Conservation (phyloP, 2,888 invertebrate species). For the Cantharis lateralis region DNA sequence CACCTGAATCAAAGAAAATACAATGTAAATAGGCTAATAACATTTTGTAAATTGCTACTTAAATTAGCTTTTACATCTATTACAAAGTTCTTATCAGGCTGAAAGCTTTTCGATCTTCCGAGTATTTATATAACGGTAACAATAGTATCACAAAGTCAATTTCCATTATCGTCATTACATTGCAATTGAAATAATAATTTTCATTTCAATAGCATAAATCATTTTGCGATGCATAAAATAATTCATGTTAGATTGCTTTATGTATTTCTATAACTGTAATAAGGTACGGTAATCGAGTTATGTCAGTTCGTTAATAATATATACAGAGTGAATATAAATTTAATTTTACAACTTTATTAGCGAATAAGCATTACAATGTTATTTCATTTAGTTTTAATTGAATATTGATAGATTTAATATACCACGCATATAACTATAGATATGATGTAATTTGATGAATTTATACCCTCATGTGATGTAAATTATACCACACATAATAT, state of each 20-base stretch:
- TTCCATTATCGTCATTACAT: not conserved
- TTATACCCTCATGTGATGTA: not conserved
- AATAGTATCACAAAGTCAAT: not conserved
- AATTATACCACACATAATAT: too few species aligned
- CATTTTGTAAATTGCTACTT: not conserved
- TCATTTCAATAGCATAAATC: not conserved
- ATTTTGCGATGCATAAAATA: not conserved
- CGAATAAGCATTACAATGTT: not conserved
- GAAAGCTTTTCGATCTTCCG: conserved; percentile 12
- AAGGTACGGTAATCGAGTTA: not conserved
- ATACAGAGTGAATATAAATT: not conserved
- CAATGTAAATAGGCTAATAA: not conserved
- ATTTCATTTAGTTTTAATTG: not conserved
- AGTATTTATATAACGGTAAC: not conserved
- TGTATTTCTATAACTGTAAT: not conserved
- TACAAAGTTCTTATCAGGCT: conserved; percentile 10
- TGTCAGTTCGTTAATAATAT: not conserved
- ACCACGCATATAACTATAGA: too few species aligned
- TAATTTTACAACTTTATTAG: not conserved
- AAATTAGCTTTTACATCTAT: conserved; percentile 3
- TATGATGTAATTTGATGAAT: not conserved
- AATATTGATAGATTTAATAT: not conserved
- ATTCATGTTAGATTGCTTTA: not conserved
- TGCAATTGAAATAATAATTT: not conserved
- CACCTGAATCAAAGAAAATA: not conserved